Conservation (phyloP, 1,140 invertebrate species). For the Holcopasites calliopsidis region DNA sequence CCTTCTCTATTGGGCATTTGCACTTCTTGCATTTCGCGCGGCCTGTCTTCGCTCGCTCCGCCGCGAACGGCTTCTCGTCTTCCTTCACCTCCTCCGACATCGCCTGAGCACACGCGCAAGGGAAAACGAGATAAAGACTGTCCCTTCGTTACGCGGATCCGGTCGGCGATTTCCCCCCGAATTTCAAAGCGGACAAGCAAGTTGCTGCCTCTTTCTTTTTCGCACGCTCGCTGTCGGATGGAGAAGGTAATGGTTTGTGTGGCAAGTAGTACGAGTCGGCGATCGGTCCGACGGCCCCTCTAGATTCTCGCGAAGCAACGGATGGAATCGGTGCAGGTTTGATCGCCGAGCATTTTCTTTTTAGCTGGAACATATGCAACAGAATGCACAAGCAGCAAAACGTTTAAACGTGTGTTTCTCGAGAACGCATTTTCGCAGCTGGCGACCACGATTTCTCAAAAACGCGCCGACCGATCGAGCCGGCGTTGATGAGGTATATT, state of each 20-base stretch:
- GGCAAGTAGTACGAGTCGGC: constrained; percentile 7
- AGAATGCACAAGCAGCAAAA: too few species aligned
- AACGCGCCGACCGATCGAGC: too few species aligned
- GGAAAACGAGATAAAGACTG: neutral
- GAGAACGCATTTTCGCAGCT: too few species aligned
- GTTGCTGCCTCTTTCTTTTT: neutral
- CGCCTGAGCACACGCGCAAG: neutral
- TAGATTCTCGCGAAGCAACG: too few species aligned
- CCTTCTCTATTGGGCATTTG: constrained; percentile 88
- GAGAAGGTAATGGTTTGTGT: neutral
- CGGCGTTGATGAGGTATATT: too few species aligned
- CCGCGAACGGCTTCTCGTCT: constrained; percentile 82
- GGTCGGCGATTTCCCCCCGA: too few species aligned
- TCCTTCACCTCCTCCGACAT: constrained; percentile 72
- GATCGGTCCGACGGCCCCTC: neutral
- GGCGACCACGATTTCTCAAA: too few species aligned
- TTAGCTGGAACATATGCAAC: too few species aligned
- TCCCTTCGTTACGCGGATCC: too few species aligned
- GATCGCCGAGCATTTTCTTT: too few species aligned
- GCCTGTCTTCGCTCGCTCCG: constrained; percentile 89
- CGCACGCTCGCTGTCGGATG: neutral
- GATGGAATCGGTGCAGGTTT: too few species aligned
- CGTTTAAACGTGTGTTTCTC: too few species aligned
- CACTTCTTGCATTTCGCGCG: constrained; percentile 93
- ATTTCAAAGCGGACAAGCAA: neutral